phyloP scores from a whole-genome alignment of 2,888 invertebrate species.

The Sarcophaga rosellei region DNA sequence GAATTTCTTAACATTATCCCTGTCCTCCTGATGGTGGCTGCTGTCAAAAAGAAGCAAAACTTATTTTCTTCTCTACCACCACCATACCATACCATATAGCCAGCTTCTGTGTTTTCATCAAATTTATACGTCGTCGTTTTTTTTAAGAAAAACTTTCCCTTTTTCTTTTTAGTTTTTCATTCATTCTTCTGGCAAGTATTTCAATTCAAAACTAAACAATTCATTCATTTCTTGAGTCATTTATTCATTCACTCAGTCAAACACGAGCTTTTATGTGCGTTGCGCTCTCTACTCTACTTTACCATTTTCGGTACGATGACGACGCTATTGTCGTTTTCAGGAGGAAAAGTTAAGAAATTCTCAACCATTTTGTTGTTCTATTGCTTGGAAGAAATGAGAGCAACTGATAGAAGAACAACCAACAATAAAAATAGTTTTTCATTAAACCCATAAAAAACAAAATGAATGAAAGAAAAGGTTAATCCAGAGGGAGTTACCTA shows the following conservation, averaged over 20 bases:
- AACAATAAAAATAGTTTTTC: conserved; percentile 53
- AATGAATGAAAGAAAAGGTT: conserved; percentile 43
- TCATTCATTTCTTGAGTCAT: conserved; percentile 34
- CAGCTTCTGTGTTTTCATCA: conserved; percentile 9
- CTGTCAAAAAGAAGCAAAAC: conserved; percentile 19
- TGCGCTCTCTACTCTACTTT: conserved; percentile 1
- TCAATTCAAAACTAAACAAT: conserved; percentile 21
- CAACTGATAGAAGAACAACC: conserved; percentile 1
- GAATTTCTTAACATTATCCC: background rate
- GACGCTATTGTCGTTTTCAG: conserved; percentile 1
- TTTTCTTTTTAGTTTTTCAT: background rate
- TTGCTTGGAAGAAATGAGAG: conserved; percentile 53
- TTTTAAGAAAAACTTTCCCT: conserved; percentile 42
- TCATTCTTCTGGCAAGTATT: conserved; percentile 1
- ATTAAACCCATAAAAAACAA: conserved; percentile 43
- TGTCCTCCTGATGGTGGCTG: background rate
- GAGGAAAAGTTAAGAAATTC: conserved; percentile 1
- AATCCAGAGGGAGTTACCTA: conserved; percentile 48
- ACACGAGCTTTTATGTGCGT: background rate
- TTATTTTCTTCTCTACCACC: too few relatives aligned
- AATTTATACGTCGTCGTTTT: conserved; percentile 26
- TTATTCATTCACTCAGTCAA: background rate
- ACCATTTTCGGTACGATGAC: background rate
- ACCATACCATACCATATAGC: background rate
- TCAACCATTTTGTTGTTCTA: conserved; percentile 33